Conservation (phyloP, 2,113 vertebrate genomes). For the Syngnathoides biaculeatus region DNA sequence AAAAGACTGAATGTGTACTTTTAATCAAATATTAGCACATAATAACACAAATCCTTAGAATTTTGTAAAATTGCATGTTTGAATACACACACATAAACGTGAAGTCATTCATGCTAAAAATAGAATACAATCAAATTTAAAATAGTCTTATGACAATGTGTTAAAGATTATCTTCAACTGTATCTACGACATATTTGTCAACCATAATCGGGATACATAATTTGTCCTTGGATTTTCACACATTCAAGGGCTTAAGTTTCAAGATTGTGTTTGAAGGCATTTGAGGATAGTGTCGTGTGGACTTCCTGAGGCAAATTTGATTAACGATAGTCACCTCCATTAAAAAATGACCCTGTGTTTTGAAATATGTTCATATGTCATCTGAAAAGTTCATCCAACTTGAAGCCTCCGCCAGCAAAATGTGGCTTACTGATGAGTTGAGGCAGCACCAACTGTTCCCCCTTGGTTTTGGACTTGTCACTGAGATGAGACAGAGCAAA, state of each 20-base stretch:
- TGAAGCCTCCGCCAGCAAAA: slow-evolving; percentile 54
- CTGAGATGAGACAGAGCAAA: slow-evolving; percentile 34
- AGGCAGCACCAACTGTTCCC: slow-evolving; percentile 47
- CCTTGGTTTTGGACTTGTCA: slow-evolving; percentile 36
- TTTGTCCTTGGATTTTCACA: background rate
- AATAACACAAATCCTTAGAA: background rate
- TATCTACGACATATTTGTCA: background rate
- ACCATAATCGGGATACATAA: background rate
- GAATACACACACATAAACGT: background rate
- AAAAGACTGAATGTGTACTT: background rate
- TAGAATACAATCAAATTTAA: background rate
- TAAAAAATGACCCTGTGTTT: background rate
- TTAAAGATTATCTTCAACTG: background rate
- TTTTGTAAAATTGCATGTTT: background rate
- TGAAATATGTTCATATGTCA: slow-evolving; percentile 1
- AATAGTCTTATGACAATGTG: background rate
- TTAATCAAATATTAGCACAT: background rate
- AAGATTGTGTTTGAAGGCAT: background rate
- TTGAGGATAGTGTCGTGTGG: background rate
- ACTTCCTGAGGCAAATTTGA: background rate
- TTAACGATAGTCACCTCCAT: background rate
- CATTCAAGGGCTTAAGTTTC: background rate
- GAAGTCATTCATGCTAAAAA: background rate
- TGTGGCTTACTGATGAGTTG: slow-evolving; percentile 54
- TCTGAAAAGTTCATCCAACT: slow-evolving; percentile 37